A percentile compares a stretch with the other conserved stretches of the same genome.
These are phyloP conservation scores for Macrophya alboannulata DNA, from an alignment of 2,888 invertebrate genomes.

Conservation along the genomic window DNA sequence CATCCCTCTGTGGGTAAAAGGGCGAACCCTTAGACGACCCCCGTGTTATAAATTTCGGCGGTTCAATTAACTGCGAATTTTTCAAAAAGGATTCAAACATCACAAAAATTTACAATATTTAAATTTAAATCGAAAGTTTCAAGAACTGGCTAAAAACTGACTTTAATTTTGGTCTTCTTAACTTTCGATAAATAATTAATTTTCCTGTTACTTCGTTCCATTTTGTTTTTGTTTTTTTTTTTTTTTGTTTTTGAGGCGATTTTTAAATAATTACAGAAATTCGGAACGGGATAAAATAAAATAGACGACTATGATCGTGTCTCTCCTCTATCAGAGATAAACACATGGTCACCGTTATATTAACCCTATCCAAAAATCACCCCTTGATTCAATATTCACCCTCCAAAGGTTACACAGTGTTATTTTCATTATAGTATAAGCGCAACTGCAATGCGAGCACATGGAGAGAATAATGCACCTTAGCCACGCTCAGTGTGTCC, in stretches of 20 bases:
- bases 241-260: background rate
- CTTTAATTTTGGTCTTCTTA: background rate
- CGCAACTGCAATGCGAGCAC: background rate
- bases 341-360: constrained; percentile 20
- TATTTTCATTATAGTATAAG: constrained; percentile 15
- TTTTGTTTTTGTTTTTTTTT: background rate
- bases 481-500: constrained; percentile 29
- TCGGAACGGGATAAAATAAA: background rate
- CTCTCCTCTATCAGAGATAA: background rate
- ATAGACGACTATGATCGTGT: background rate
- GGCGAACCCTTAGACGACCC: constrained; percentile 1
- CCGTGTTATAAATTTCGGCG: background rate
- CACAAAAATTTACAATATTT: no score
- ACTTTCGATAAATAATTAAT: background rate
- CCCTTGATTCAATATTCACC: constrained; percentile 30
- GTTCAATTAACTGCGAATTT: background rate
- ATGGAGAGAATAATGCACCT: constrained; percentile 9
- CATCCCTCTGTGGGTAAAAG: constrained; percentile 49
- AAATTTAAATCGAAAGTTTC: no score
- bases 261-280: background rate
- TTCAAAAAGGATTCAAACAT: no score
- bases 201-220: background rate
- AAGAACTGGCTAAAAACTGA: background rate
- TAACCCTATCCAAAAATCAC: constrained; percentile 36
- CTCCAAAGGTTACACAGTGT: constrained; percentile 1